These are phyloP conservation scores for Sinocyclocheilus grahami DNA, from an alignment of 2,113 vertebrate species.

Conservation along the genomic window DNA sequence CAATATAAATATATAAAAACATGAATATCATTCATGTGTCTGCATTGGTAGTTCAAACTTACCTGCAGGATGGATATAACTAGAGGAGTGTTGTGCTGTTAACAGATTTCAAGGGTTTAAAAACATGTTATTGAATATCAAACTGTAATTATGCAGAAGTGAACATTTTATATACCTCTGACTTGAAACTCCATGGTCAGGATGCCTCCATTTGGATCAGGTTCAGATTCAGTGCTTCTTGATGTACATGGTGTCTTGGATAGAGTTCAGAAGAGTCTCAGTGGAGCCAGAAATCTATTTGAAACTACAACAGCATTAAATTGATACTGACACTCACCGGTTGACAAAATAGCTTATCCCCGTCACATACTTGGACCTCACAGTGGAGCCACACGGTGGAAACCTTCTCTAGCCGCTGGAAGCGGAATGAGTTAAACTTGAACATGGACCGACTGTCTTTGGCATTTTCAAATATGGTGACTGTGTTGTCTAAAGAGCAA, in stretches of 20 bases:
- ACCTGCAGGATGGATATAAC: slow-evolving; percentile 71
- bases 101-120: neutral
- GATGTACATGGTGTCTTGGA: slow-evolving; percentile 71
- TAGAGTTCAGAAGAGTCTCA: slow-evolving; percentile 10
- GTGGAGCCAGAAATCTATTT: neutral
- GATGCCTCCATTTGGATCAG: slow-evolving; percentile 84
- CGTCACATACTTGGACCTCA: slow-evolving; percentile 90
- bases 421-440: slow-evolving; percentile 96
- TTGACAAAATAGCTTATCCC: slow-evolving; percentile 87
- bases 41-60: slow-evolving; percentile 44
- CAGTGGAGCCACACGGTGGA: slow-evolving; percentile 97
- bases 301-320: neutral
- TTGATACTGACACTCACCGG: slow-evolving; percentile 78
- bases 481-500: slow-evolving; percentile 85
- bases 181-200: slow-evolving; percentile 86
- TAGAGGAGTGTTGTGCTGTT: slow-evolving; percentile 67
- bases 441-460: slow-evolving; percentile 91
- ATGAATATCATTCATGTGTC: neutral
- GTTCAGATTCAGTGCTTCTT: slow-evolving; percentile 72
- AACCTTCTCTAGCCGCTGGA: slow-evolving; percentile 90
- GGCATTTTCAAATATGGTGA: slow-evolving; percentile 89
- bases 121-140: neutral
- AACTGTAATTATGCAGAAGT: neutral
- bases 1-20: neutral
- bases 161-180: slow-evolving; percentile 74